These are phyloP conservation scores for Scrobipalpa costella DNA, from an alignment of 2,888 invertebrate genomes.

Conservation along the genomic window DNA sequence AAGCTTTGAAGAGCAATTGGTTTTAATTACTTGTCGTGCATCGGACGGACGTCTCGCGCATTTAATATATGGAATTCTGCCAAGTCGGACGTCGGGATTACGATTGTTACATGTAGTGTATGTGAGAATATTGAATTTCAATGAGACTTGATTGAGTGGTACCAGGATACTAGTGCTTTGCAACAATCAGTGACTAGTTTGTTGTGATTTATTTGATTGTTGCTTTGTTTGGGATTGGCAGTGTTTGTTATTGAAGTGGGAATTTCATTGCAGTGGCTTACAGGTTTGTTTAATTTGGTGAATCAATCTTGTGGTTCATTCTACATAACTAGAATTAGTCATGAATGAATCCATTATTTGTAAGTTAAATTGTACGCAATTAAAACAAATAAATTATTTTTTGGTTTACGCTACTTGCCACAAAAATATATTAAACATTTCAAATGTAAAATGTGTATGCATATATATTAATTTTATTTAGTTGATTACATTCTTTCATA, in stretches of 20 bases:
- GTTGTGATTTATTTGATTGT: not conserved
- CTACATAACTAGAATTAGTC: not conserved
- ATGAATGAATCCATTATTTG: not conserved
- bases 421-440: no score
- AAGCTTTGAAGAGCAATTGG: constrained; percentile 54
- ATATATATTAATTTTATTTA: no score
- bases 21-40: constrained; percentile 56
- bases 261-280: not conserved
- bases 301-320: not conserved
- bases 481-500: no score
- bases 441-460: no score
- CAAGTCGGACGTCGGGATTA: constrained; percentile 65
- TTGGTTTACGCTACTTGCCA: no score
- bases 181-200: not conserved
- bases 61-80: constrained; percentile 62
- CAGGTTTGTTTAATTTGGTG: constrained; percentile 10
- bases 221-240: not conserved
- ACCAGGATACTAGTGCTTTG: not conserved
- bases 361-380: not conserved
- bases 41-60: constrained; percentile 34
- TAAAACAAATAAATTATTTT: no score
- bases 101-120: constrained; percentile 25
- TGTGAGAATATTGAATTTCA: constrained; percentile 12
- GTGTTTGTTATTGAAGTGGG: constrained; percentile 8
- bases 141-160: not conserved